phyloP scores from a whole-genome alignment of 1,140 invertebrate species.

The Zophobas atratus region DNA sequence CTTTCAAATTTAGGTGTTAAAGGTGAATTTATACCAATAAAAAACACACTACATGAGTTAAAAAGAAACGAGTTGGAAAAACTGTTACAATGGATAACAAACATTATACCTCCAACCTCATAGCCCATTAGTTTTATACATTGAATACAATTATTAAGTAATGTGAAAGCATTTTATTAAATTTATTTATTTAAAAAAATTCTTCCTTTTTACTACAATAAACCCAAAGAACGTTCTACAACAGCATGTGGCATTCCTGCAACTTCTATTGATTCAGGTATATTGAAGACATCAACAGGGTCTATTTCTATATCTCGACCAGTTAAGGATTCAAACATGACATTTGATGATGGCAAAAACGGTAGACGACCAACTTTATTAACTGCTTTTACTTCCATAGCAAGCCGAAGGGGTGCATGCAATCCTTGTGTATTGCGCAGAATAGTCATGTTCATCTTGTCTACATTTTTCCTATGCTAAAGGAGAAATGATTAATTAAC shows the following conservation, averaged over 20 bases:
- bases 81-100: conserved; percentile 71
- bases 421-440: conserved; percentile 89
- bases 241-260: conserved; percentile 85
- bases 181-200: conserved; percentile 41
- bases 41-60: conserved; percentile 72
- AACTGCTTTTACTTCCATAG: conserved; percentile 87
- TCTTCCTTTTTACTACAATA: conserved; percentile 72
- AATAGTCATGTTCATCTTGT: conserved; percentile 82
- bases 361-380: conserved; percentile 84
- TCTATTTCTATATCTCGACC: conserved; percentile 84
- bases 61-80: conserved; percentile 69
- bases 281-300: conserved; percentile 87
- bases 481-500: conserved; percentile 61
- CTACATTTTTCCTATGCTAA: conserved; percentile 75
- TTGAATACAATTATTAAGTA: too few species aligned
- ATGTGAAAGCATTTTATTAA: conserved; percentile 31
- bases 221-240: conserved; percentile 81
- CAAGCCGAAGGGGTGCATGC: conserved; percentile 86
- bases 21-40: conserved; percentile 69
- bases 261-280: conserved; percentile 80
- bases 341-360: conserved; percentile 81
- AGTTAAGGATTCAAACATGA: conserved; percentile 80
- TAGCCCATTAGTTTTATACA: not conserved
- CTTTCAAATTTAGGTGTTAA: conserved; percentile 70
- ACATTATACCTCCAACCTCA: conserved; percentile 66